Base-by-base conservation (phyloP, 2,888 invertebrate species). In the Caenorhabditis afra region DNA sequence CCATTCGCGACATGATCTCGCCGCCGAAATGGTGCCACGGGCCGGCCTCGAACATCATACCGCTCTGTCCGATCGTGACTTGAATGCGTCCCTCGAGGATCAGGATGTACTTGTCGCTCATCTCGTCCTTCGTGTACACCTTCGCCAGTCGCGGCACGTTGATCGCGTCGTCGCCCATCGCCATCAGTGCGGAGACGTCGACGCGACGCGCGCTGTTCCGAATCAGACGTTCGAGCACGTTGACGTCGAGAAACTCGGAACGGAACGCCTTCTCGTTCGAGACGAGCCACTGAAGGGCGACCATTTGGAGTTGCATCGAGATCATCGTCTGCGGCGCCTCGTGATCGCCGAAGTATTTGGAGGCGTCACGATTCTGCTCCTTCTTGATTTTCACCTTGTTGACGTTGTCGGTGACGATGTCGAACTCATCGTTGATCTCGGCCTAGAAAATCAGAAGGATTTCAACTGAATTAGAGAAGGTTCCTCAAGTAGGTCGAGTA, bases 381-480 rank as follows among this genome's bases (percentile, higher is more conserved):
- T 79, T 82, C 58, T 81, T 81, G 58, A 86, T 81, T 23, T 80
- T 81, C 35, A 78, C 82, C 37, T 85, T 81, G 47, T 85, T 82
- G 39, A 89, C 89, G 71, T 89, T 89, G 61, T 89, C 89, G 11
- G 84, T 87, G n/a, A 89, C 84, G 2, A 96, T 95, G 91, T 98
- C 98, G 0, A 96, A 97, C 91, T 98, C 98, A 91, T 99, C 98
- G 85, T 96, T 94, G 87, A 99, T 99, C 92, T 99, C 98, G 0
- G 96, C 95, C 91, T 84, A 52, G n/a, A 80, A 53, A 44, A 16
- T 16, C n/a, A n/a, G n/a, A n/a, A n/a, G n/a, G n/a, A n/a, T n/a
- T n/a, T n/a, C n/a, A n/a, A n/a, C n/a, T n/a, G n/a, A n/a, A n/a
- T n/a, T n/a, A n/a, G n/a, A n/a, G n/a, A n/a, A n/a, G n/a, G n/a